Base-by-base conservation (phyloP, 2,113 vertebrate genomes). In the Corythaixoides concolor region DNA sequence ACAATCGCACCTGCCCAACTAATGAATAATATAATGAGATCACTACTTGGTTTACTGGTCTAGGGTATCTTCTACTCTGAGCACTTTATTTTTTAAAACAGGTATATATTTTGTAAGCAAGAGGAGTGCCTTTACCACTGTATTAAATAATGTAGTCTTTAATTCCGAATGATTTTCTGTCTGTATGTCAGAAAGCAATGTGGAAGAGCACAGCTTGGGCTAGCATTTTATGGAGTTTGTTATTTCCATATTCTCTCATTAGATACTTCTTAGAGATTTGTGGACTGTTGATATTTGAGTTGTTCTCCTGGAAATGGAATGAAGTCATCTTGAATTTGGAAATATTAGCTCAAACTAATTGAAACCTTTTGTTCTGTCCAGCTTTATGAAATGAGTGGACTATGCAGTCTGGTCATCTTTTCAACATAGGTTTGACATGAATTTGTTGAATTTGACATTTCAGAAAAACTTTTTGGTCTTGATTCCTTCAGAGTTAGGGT, bases 1-100 rank as follows among this genome's bases (percentile, higher is more conserved):
- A 33, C 66, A 82, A 28, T 41, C 0, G 0, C 1, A 6, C 6
- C 35, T 62, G 39, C 32, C 63, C 26, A 50, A 14, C 10, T 28
- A 77, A 8, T 24, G 30, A 58, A 30, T 66, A 53, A 27, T 23
- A 6, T 85, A 66, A 58, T 86, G 27, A 53, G 1, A 33, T 83
- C 23, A 50, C 3, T 68, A 62, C n/a, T 76, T 1, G 3, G 5
- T 66, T 91, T 85, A 45, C 47, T 83, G 7, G 6, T 56, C 9
- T 60, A n/a, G 17, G 3, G 8, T 68, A 60, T 50, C 89, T 37
- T 33, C 21, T 70, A 33, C 45, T 88, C 43, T 53, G 43, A 89
- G 7, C 59, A 33, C 41, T 88, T 94, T 60, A 41, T 53, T 76
- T 93, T 70, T 70, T 37, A 21, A 66, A 79, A 64, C 3, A 37